Conservation (phyloP, 2,113 vertebrate genomes). For the Sebastes fasciatus region DNA sequence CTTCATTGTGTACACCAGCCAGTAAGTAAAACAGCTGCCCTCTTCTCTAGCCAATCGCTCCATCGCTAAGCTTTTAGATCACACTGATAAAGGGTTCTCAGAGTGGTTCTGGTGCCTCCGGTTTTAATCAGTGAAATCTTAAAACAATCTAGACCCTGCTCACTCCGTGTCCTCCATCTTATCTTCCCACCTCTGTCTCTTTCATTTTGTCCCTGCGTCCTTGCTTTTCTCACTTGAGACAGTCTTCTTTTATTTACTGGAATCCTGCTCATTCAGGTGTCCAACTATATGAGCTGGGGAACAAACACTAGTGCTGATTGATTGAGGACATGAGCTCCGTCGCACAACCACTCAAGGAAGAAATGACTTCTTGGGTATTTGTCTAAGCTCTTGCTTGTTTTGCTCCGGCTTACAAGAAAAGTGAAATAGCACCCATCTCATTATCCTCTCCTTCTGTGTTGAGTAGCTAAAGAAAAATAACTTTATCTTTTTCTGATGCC, state of each 20-base stretch:
- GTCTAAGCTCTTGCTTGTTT: conserved; percentile 38
- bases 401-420: conserved; percentile 47
- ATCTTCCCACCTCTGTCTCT: conserved; percentile 17
- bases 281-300: not conserved
- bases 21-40: conserved; percentile 26
- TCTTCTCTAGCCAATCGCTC: conserved; percentile 26
- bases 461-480: conserved; percentile 9
- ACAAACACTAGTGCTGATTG: conserved; percentile 28
- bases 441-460: conserved; percentile 46
- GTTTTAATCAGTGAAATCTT: conserved; percentile 49
- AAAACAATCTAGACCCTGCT: conserved; percentile 38
- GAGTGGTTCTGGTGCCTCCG: conserved; percentile 16
- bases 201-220: conserved; percentile 6
- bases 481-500: conserved; percentile 23
- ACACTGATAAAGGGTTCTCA: conserved; percentile 18
- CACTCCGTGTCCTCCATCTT: conserved; percentile 23
- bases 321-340: conserved; percentile 28
- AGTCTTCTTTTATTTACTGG: conserved; percentile 11
- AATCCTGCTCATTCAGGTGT: conserved; percentile 12
- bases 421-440: conserved; percentile 44
- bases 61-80: conserved; percentile 38
- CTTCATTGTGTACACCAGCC: conserved; percentile 14
- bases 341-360: conserved; percentile 38
- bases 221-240: conserved; percentile 15
- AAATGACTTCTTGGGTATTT: conserved; percentile 48